phyloP scores from a whole-genome alignment of 2,888 invertebrate genomes.

The Siphonodentalium dalli region DNA sequence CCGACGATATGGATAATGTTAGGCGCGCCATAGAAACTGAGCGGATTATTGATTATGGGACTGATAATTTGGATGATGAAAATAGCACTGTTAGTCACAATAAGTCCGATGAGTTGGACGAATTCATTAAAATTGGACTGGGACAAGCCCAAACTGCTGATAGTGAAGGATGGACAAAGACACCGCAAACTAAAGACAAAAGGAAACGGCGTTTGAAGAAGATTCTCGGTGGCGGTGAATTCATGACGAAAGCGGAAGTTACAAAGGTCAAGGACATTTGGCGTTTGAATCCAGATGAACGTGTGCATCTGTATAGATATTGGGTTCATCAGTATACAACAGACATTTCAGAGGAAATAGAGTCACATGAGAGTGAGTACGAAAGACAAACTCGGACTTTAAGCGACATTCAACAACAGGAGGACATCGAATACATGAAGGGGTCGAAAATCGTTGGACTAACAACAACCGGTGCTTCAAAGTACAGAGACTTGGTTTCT shows the following conservation, averaged over 20 bases:
- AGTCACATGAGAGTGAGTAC: slow-evolving; percentile 29
- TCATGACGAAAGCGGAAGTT: slow-evolving; percentile 1
- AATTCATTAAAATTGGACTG: too few relatives aligned
- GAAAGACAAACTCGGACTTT: slow-evolving; percentile 22
- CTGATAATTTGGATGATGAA: too few relatives aligned
- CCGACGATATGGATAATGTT: too few relatives aligned
- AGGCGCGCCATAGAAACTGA: too few relatives aligned
- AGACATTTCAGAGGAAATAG: slow-evolving; percentile 24
- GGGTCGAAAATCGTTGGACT: slow-evolving; percentile 50
- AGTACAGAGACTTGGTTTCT: slow-evolving; percentile 56
- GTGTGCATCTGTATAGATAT: background rate
- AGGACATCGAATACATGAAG: slow-evolving; percentile 42
- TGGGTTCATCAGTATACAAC: slow-evolving; percentile 33
- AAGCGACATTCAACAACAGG: slow-evolving; percentile 34
- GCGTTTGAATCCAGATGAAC: background rate
- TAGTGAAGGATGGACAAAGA: too few relatives aligned
- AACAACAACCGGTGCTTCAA: slow-evolving; percentile 63
- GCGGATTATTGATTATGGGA: too few relatives aligned
- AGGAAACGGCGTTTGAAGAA: too few relatives aligned
- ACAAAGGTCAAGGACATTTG: background rate
- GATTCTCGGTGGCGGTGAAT: background rate
- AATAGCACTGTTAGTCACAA: too few relatives aligned
- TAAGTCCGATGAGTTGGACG: too few relatives aligned
- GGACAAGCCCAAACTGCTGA: too few relatives aligned
- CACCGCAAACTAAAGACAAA: too few relatives aligned